Evolutionary conservation across 2,113 vertebrate species (phyloP).

Genomic region (Campylomormyrus numenius): DNA sequence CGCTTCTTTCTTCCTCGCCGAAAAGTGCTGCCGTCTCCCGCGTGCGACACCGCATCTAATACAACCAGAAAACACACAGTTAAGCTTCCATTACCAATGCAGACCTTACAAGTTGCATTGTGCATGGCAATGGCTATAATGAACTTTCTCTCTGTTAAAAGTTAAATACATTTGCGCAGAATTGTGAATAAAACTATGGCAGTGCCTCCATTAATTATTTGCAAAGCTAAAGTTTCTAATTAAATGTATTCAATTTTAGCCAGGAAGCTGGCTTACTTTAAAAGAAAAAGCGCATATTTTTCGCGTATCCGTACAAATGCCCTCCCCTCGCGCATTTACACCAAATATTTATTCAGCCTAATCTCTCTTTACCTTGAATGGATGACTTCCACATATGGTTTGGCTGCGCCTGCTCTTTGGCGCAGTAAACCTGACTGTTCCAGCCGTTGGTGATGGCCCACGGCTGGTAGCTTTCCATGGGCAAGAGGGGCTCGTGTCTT

Average conservation of each 20-base stretch:
- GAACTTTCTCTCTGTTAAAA: not conserved
- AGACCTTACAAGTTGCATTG: not conserved
- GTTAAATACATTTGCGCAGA: not conserved
- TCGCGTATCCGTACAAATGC: not conserved
- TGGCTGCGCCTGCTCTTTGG: conserved; percentile 89
- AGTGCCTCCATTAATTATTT: not conserved
- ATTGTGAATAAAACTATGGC: not conserved
- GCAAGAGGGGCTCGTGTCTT: conserved; percentile 82
- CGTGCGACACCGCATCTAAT: conserved; percentile 73
- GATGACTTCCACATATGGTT: conserved; percentile 90
- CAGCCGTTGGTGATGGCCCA: conserved; percentile 92
- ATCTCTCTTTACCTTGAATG: conserved; percentile 71
- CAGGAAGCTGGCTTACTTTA: not conserved
- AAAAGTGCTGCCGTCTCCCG: conserved; percentile 76
- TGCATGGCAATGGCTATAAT: not conserved
- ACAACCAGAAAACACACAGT: conserved; percentile 5
- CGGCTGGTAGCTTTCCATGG: conserved; percentile 94
- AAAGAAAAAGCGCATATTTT: not conserved
- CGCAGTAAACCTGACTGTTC: conserved; percentile 95
- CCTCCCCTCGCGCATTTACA: not conserved
- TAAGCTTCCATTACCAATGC: not conserved
- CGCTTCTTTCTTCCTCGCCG: conserved; percentile 94
- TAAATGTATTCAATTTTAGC: not conserved
- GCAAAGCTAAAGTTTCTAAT: not conserved
- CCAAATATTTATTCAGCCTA: not conserved